These are phyloP conservation scores for Pseudomyrmex sp. DNA, from an alignment of 1,140 invertebrate genomes.

Conservation along the genomic window DNA sequence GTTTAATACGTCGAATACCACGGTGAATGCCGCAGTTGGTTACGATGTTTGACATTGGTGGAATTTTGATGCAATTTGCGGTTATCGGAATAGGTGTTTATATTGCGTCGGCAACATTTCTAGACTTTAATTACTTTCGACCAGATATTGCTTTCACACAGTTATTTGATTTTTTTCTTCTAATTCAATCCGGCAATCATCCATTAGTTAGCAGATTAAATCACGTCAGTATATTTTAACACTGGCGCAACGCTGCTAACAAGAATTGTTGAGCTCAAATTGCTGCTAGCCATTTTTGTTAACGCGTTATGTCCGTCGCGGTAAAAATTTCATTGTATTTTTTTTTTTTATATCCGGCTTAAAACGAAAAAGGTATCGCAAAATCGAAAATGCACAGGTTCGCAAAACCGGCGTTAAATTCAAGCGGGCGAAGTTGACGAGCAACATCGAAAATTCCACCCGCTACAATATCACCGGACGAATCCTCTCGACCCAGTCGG, in stretches of 20 bases:
- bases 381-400: conserved; percentile 22
- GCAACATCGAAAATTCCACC: neutral
- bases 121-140: too few species aligned
- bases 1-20: conserved; percentile 53
- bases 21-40: conserved; percentile 32
- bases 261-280: conserved; percentile 21
- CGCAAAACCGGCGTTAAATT: conserved; percentile 20
- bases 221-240: neutral
- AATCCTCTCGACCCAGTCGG: conserved; percentile 2
- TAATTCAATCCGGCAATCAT: neutral
- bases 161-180: too few species aligned
- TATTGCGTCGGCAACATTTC: too few species aligned
- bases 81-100: too few species aligned
- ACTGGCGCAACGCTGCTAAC: neutral
- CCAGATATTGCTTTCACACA: too few species aligned
- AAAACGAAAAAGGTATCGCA: conserved; percentile 27
- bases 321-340: conserved; percentile 23
- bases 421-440: neutral
- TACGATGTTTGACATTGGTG: conserved; percentile 45
- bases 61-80: conserved; percentile 34
- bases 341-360: conserved; percentile 38
- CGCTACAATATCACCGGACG: conserved; percentile 1
- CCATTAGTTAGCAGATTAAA: neutral
- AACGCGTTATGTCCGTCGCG: neutral
- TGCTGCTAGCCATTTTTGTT: neutral